Evolutionary conservation across 1,140 invertebrate species (phyloP).

Genomic region (Choristoneura fumiferana): DNA sequence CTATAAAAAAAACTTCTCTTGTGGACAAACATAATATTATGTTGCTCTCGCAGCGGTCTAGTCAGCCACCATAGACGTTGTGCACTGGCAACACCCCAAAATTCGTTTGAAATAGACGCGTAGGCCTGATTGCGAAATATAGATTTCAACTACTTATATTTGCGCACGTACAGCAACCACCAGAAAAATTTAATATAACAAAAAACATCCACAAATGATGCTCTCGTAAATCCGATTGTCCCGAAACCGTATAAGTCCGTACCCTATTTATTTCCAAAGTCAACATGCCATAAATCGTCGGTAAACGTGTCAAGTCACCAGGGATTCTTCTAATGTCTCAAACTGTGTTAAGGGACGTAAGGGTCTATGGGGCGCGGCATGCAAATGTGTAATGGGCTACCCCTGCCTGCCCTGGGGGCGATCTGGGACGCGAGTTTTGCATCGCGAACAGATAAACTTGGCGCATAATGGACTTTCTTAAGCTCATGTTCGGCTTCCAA

Average conservation of each 20-base stretch:
- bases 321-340: slow-evolving; percentile 6
- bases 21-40: too few species aligned
- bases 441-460: not conserved
- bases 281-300: slow-evolving; percentile 4
- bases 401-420: not conserved
- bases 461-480: not conserved
- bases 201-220: too few species aligned
- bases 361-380: too few species aligned
- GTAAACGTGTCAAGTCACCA: not conserved
- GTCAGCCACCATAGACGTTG: too few species aligned
- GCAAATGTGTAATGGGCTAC: too few species aligned
- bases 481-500: not conserved
- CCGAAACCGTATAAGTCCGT: not conserved
- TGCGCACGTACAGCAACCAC: not conserved
- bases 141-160: too few species aligned
- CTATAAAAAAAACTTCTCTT: too few species aligned
- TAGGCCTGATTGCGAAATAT: too few species aligned
- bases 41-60: too few species aligned
- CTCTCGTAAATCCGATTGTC: slow-evolving; percentile 1
- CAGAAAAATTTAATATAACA: not conserved
- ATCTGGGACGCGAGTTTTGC: not conserved
- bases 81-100: too few species aligned
- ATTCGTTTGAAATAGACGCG: too few species aligned
- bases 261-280: slow-evolving; percentile 5
- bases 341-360: slow-evolving; percentile 6